phyloP scores from a whole-genome alignment of 1,140 invertebrate genomes.

The Scaptomyza montana region DNA sequence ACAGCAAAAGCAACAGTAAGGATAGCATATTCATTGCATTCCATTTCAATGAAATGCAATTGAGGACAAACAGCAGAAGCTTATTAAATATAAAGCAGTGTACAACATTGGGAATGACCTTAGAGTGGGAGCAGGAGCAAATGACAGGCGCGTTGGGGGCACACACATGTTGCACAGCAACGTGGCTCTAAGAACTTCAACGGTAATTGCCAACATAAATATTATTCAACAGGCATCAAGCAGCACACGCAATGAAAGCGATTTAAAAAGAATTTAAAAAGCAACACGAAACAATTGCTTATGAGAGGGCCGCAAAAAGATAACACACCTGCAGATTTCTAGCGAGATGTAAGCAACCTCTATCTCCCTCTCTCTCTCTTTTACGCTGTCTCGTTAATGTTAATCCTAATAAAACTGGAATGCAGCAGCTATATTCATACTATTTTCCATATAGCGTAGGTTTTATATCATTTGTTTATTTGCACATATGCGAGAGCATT shows the following conservation, averaged over 20 bases:
- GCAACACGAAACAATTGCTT: constrained; percentile 46
- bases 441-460: not conserved
- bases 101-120: constrained; percentile 61
- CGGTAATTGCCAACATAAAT: constrained; percentile 70
- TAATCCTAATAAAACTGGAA: constrained; percentile 27
- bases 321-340: constrained; percentile 71
- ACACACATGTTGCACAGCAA: constrained; percentile 51
- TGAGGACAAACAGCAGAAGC: constrained; percentile 35
- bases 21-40: constrained; percentile 64
- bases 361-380: constrained; percentile 3
- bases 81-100: constrained; percentile 62
- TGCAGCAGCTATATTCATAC: constrained; percentile 24
- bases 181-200: constrained; percentile 48
- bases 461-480: constrained; percentile 64
- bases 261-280: constrained; percentile 51
- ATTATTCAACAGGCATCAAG: constrained; percentile 58
- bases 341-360: not conserved
- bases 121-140: constrained; percentile 10
- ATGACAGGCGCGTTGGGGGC: not conserved
- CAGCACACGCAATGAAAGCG: constrained; percentile 31
- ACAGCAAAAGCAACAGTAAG: constrained; percentile 21
- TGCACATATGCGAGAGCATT: constrained; percentile 78
- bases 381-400: not conserved
- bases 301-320: constrained; percentile 19
- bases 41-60: constrained; percentile 74